These are phyloP conservation scores for Megaustenia siamemsis DNA, from an alignment of 2,888 invertebrate genomes.

Conservation along the genomic window DNA sequence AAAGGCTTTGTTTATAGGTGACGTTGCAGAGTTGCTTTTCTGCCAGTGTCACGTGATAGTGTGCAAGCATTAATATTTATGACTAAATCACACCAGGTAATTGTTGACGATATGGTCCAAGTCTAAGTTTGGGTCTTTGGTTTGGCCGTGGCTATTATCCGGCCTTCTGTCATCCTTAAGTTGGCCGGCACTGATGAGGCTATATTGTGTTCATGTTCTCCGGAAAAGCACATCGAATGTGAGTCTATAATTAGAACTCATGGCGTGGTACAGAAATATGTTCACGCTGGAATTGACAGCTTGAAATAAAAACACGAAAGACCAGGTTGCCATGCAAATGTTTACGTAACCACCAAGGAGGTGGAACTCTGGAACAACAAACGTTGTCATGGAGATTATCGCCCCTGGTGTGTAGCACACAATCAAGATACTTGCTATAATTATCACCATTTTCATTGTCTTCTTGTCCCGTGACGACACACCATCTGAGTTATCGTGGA, in stretches of 20 bases:
- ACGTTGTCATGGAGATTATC: neutral
- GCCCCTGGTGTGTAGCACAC: conserved; percentile 6
- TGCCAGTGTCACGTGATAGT: no score
- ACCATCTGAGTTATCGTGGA: neutral
- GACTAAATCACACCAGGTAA: no score
- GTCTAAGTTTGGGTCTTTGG: no score
- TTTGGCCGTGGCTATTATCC: no score
- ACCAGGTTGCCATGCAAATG: conserved; percentile 15
- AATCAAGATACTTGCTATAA: conserved; percentile 1
- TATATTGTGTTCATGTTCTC: no score
- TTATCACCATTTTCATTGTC: conserved; percentile 2
- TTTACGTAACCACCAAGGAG: neutral
- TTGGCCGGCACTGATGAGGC: neutral
- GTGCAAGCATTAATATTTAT: no score
- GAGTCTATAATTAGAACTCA: conserved; percentile 16
- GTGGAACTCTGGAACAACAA: conserved; percentile 17
- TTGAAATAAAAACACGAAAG: conserved; percentile 13
- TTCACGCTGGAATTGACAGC: conserved; percentile 30
- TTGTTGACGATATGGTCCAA: no score
- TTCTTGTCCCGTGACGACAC: neutral
- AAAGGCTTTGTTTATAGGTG: no score
- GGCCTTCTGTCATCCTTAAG: no score
- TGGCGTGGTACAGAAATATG: conserved; percentile 27
- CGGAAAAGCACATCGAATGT: neutral
- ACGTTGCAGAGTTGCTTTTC: no score